Conservation (phyloP, 2,888 invertebrate genomes). For the Homarus gammarus region DNA sequence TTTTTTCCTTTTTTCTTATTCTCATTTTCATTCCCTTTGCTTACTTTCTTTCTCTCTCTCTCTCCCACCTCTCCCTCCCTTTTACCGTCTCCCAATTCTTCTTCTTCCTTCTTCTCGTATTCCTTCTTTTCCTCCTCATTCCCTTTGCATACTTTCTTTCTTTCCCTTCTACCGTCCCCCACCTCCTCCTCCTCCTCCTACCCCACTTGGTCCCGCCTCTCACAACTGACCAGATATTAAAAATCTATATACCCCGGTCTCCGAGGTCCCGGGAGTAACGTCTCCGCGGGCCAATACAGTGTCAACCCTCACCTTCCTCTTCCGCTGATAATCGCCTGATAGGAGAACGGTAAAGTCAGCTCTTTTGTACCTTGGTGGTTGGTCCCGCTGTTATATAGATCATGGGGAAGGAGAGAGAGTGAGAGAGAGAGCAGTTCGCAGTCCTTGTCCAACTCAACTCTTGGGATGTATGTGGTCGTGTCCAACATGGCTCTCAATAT, state of each 20-base stretch:
- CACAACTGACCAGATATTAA: conserved; percentile 48
- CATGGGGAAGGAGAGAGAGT: neutral
- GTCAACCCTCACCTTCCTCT: neutral
- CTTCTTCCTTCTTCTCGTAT: neutral
- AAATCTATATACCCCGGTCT: conserved; percentile 51
- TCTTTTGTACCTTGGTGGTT: neutral
- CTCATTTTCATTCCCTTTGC: neutral
- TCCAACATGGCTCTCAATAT: conserved; percentile 27
- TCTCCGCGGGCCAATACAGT: conserved; percentile 16
- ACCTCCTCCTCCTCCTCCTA: neutral
- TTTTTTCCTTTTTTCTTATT: neutral
- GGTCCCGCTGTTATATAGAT: neutral
- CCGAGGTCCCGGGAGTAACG: conserved; percentile 29
- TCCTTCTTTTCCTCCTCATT: neutral
- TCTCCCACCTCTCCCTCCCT: neutral
- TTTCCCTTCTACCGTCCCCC: neutral
- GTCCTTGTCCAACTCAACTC: conserved; percentile 10
- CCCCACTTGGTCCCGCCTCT: neutral
- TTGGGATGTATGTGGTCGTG: conserved; percentile 3
- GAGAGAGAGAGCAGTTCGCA: neutral
- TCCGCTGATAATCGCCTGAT: neutral
- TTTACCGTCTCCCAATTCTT: neutral
- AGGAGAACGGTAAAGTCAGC: neutral
- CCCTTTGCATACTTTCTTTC: neutral
- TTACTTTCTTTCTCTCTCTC: neutral